phyloP scores from a whole-genome alignment of 2,888 invertebrate genomes.

The Merodon equestris region DNA sequence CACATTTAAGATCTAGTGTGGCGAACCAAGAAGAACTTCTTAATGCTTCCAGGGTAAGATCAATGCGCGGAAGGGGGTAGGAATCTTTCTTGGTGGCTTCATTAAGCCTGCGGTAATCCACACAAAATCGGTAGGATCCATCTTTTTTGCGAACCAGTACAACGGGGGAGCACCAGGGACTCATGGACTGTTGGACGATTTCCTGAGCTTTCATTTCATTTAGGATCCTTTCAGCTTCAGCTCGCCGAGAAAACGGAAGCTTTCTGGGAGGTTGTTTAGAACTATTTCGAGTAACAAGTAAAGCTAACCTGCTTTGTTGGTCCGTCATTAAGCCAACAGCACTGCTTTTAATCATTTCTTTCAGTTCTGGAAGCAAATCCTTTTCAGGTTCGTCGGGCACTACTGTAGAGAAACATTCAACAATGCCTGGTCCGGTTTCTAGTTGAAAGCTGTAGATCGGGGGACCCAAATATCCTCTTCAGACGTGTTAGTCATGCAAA shows the following conservation, averaged over 20 bases:
- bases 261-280: slow-evolving; percentile 1
- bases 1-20: slow-evolving; percentile 29
- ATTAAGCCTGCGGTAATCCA: too few relatives aligned
- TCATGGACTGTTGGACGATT: slow-evolving; percentile 8
- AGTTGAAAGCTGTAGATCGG: neutral
- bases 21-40: slow-evolving; percentile 41
- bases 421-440: neutral
- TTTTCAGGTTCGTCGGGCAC: neutral
- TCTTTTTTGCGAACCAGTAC: slow-evolving; percentile 11
- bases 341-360: neutral
- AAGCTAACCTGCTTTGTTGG: neutral
- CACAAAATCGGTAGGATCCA: slow-evolving; percentile 7
- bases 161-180: slow-evolving; percentile 17
- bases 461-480: slow-evolving; percentile 3
- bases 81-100: too few relatives aligned
- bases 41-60: slow-evolving; percentile 27
- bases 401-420: neutral
- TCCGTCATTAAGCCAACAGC: slow-evolving; percentile 2
- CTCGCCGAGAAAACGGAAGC: neutral
- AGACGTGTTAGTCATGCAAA: slow-evolving; percentile 1
- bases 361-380: too few relatives aligned
- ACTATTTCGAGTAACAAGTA: neutral
- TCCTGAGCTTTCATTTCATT: slow-evolving; percentile 1
- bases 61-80: slow-evolving; percentile 38
- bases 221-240: slow-evolving; percentile 12